Evolutionary conservation across 2,113 vertebrate genomes (phyloP).

Genomic region (Xyrauchen texanus): DNA sequence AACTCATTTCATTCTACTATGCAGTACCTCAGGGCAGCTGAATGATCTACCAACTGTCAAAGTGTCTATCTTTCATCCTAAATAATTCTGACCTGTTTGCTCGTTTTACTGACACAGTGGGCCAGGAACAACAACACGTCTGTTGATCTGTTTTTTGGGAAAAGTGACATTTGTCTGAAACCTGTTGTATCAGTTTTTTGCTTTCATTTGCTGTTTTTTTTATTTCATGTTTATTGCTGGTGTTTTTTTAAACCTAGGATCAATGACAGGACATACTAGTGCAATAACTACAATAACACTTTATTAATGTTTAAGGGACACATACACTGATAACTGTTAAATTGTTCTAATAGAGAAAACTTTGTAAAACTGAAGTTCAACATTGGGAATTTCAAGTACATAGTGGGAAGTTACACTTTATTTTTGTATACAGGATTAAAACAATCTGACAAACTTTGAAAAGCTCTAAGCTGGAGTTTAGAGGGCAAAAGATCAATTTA

Average conservation of each 20-base stretch:
- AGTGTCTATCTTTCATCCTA: neutral
- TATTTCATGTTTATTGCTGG: neutral
- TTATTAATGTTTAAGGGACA: neutral
- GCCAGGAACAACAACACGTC: slow-evolving; percentile 17
- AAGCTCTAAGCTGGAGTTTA: slow-evolving; percentile 1
- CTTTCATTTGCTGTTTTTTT: neutral
- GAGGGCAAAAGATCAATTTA: neutral
- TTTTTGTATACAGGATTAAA: neutral
- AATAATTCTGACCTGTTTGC: neutral
- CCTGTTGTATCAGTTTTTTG: slow-evolving; percentile 21
- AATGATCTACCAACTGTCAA: slow-evolving; percentile 21
- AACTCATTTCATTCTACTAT: neutral
- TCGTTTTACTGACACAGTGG: slow-evolving; percentile 3
- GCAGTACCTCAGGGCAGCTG: slow-evolving; percentile 30
- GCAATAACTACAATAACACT: slow-evolving; percentile 5
- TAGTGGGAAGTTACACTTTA: neutral
- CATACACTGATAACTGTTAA: neutral
- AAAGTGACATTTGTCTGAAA: slow-evolving; percentile 21
- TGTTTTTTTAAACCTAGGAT: neutral
- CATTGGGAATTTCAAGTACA: neutral
- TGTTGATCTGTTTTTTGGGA: slow-evolving; percentile 15
- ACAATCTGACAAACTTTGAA: slow-evolving; percentile 11
- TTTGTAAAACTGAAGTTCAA: neutral
- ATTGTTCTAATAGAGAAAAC: neutral
- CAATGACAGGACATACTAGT: slow-evolving; percentile 8